These are phyloP conservation scores for Parelbella ahira DNA, from an alignment of 2,888 invertebrate genomes.

Conservation along the genomic window DNA sequence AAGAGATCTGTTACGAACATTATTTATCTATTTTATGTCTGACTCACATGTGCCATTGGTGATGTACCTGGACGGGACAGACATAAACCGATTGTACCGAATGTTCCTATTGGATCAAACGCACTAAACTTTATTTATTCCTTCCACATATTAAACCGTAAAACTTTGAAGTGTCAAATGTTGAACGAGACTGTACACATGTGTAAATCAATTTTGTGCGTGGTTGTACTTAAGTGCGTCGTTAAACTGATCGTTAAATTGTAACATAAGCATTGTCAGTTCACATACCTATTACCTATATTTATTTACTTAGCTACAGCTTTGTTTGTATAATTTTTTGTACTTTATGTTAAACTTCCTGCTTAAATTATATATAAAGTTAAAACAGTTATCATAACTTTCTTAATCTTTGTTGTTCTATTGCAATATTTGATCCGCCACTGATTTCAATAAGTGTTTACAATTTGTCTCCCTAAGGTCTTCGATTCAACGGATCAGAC, in stretches of 20 bases:
- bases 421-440: too few relatives aligned
- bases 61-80: conserved; percentile 48
- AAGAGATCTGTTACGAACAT: conserved; percentile 34
- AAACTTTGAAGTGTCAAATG: conserved; percentile 72
- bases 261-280: background rate
- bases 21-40: conserved; percentile 69
- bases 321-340: too few relatives aligned
- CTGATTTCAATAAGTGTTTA: too few relatives aligned
- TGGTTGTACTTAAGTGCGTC: conserved; percentile 11
- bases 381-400: too few relatives aligned
- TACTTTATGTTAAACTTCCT: too few relatives aligned
- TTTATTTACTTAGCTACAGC: conserved; percentile 10
- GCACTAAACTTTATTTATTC: conserved; percentile 64
- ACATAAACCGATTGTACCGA: conserved; percentile 49
- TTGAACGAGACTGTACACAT: conserved; percentile 13
- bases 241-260: conserved; percentile 18
- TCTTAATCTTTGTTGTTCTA: too few relatives aligned
- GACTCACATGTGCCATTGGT: conserved; percentile 59
- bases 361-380: too few relatives aligned
- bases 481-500: too few relatives aligned
- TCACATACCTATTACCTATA: conserved; percentile 7
- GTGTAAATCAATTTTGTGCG: conserved; percentile 18
- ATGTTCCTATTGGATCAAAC: conserved; percentile 57
- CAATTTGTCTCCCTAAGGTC: too few relatives aligned
- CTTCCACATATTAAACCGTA: conserved; percentile 42